These are phyloP conservation scores for Anhinga rufa DNA, from an alignment of 2,113 vertebrate species.

Conservation along the genomic window DNA sequence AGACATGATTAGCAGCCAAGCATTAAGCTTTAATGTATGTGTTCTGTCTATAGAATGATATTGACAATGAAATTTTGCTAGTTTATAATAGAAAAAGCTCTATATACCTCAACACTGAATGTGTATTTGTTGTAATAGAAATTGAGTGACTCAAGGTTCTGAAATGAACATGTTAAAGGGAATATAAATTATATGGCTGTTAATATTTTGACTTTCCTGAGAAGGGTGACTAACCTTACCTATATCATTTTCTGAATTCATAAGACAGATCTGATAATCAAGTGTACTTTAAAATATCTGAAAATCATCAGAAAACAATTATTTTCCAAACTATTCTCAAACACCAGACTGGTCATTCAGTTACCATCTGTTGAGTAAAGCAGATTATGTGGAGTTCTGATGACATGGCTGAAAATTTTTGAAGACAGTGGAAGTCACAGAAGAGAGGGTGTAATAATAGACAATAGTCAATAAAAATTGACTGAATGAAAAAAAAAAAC, in stretches of 20 bases:
- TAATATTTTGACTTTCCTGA: neutral
- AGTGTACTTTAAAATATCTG: neutral
- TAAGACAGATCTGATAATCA: neutral
- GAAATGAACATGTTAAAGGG: neutral
- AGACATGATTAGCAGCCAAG: neutral
- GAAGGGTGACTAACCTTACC: neutral
- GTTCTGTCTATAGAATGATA: neutral
- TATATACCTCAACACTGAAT: neutral
- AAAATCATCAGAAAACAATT: neutral
- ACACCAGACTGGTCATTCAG: neutral
- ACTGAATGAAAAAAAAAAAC: neutral
- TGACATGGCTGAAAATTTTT: neutral
- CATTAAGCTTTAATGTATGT: slow-evolving; percentile 2
- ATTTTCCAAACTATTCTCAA: neutral
- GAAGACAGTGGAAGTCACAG: neutral
- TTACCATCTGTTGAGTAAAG: neutral
- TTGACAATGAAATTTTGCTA: neutral
- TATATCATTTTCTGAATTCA: neutral
- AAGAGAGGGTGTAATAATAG: neutral
- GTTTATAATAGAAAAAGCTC: neutral
- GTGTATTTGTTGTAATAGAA: neutral
- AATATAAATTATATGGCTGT: neutral
- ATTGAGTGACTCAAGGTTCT: neutral
- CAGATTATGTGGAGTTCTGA: neutral
- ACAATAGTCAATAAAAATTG: neutral